Evolutionary conservation across 2,113 vertebrate species (phyloP), one percentile per base, ranked within the genome.

Genomic region (Heterotilapia buettikoferi): DNA sequence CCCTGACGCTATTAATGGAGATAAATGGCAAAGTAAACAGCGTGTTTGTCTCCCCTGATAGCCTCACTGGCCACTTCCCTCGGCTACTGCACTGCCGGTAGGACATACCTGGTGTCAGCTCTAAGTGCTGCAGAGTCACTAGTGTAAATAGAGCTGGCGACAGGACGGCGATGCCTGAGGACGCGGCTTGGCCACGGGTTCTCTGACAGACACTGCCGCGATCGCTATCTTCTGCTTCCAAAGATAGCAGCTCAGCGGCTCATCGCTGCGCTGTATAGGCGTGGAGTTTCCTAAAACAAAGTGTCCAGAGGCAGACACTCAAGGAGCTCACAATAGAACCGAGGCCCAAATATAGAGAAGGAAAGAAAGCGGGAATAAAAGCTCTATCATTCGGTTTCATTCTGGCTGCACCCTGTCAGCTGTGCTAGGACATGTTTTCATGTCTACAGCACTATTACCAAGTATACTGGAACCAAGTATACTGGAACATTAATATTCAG

Each of bases 131-230:
- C 89, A 86, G 81, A 94, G 94, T 90, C 94, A 93, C 95, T 91
- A 96, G 91, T 96, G 96, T 96, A 96, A 97, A 97, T 95, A 96
- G 93, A 92, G 90, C 86, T 96, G 96, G 96, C 96, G 96, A 97
- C 97, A 97, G 94, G 59, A 89, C 93, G 96, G 96, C 96, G 96
- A 95, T 94, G 96, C 96, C 96, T 95, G 91, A 94, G 96, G 96
- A 96, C 93, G 92, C 91, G 81, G 92, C 90, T 89, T 82, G 87
- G 93, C 80, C 93, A 68, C 80, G 43, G 91, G 92, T 81, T 90
- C 93, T 89, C 92, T 92, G 89, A 95, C 93, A 92, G 89, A 82
- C 93, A 73, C 68, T 73, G 86, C 90, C 82, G 87, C 92, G 97
- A 97, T 97, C 92, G 80, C 94, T 96, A 97, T 97, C 96, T 96